Evolutionary conservation across 2,888 invertebrate species (phyloP), one percentile per base, ranked within the genome.

Genomic region (Caenorhabditis uteleia): DNA sequence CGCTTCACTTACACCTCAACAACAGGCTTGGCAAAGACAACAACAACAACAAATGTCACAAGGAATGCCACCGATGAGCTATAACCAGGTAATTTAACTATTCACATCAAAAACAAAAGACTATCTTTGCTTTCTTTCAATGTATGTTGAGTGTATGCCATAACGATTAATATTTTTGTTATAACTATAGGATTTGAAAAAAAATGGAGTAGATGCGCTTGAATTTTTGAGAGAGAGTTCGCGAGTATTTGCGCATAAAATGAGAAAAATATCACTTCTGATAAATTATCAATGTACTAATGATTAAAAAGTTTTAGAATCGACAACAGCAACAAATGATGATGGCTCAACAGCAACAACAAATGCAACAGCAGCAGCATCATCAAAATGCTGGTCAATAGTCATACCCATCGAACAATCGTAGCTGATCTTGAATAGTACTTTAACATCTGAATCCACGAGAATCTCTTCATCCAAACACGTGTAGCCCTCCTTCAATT

Each of bases 1-100:
- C 29, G 59, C 68, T 0, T 44, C 68, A 25, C 58, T 68, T 54
- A 56, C 46, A 21, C 53, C 59, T 6, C 58, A 58, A 26, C 58
- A 57, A 39, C 50, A 50, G 40, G 45, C 31, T 6, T 31, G 40
- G 46, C 58, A 59, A 23, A 61, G 60, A 25, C 58, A 53, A 21
- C 51, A 45, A 31, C 34, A 34, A 14, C 3, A 3, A 43, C 42
- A 43, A 16, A 16, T 18, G 16, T 27, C 10, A 14, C 25, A 25
- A 27, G 42, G 14, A 38, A n/a, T n/a, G n/a, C n/a, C n/a, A n/a
- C n/a, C n/a, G n/a, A n/a, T n/a, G n/a, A n/a, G n/a, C n/a, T n/a
- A n/a, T n/a, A n/a, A n/a, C n/a, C n/a, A n/a, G n/a, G n/a, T 6
- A 31, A 12, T 10, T 31, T 7, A 31, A 10, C 8, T 31, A 31